Percentiles rank a stretch among this genome's conserved stretches.
Evolutionary conservation across 2,888 invertebrate species (phyloP).

Genomic region (Syritta pipiens): DNA sequence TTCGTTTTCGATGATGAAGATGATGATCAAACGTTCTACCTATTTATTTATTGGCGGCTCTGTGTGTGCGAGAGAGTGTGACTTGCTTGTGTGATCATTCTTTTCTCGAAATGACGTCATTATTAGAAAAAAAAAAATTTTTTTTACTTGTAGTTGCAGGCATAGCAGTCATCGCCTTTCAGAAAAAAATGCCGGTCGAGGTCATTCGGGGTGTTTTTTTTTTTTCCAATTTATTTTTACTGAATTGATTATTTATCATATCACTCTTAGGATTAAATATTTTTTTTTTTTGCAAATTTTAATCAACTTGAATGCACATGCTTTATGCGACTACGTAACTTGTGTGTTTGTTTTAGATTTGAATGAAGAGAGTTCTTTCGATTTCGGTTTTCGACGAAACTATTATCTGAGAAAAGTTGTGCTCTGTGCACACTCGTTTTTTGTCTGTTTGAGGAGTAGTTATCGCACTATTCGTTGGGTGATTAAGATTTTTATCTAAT

Average conservation of each 20-base stretch:
- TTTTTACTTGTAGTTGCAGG: neutral
- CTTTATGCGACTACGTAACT: too few relatives aligned
- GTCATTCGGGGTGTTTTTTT: conserved; percentile 31
- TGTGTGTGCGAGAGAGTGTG: neutral
- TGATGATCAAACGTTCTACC: conserved; percentile 21
- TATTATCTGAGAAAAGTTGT: neutral
- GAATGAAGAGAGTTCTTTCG: too few relatives aligned
- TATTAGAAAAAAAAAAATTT: conserved; percentile 15
- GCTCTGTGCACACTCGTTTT: neutral
- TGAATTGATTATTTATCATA: conserved; percentile 11
- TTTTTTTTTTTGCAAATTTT: neutral
- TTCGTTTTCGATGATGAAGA: too few relatives aligned
- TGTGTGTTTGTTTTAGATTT: neutral
- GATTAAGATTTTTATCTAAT: conserved; percentile 25
- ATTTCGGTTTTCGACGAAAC: too few relatives aligned
- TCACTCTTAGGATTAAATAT: neutral
- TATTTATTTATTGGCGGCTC: neutral
- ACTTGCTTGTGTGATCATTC: conserved; percentile 7
- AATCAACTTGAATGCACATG: neutral
- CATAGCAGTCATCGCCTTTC: conserved; percentile 27
- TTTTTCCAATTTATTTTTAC: conserved; percentile 9
- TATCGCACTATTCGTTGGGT: neutral
- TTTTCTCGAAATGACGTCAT: conserved; percentile 37
- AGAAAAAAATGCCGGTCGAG: conserved; percentile 58
- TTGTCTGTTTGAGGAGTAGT: neutral